Evolutionary conservation across 2,888 invertebrate species (phyloP), one percentile per base, ranked within the genome.

Genomic region (Lasioglossum malachurum): DNA sequence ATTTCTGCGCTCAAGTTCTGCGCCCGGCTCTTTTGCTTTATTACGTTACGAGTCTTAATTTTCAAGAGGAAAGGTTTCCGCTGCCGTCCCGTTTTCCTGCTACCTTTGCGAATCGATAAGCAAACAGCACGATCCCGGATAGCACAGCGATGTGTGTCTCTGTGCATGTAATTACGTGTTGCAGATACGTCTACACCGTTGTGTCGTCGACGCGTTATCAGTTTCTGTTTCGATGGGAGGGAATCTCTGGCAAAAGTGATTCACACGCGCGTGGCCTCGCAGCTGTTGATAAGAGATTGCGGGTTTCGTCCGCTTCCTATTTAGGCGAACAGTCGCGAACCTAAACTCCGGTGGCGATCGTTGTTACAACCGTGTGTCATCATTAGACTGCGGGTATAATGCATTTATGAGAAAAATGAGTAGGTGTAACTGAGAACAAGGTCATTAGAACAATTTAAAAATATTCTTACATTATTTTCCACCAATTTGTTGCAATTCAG

Each of bases 261-360:
- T 91, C 91, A 86, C 84, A 49, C 84, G 57, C 67, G 82, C 76
- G 80, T 80, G 91, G 75, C 85, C 85, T 87, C 80, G 83, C 71
- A 53, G 31, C 67, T 46, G 38, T 64, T 53, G 91, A 91, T 91
- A 92, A 91, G 92, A 91, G 92, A 91, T 91, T 89, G 82, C 73
- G 57, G 60, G 74, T 72, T 31, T 76, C 83, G 27, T 73, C 12
- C 80, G 71, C 31, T 75, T 78, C 53, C 81, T 75, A 71, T 16
- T 69, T 78, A 71, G 14, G n/a, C 46, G 35, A 35, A 31, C 14
- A 78, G 82, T 80, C 74, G 31, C 31, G 53, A 49, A 71, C 23
- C 5, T 19, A 35, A 19, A 64, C 16, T 31, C 27, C n/a, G 38
- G 23, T 53, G n/a, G 1, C 19, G 4, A 7, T 27, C 57, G 0